Evolutionary conservation across 2,888 invertebrate species (phyloP).

Genomic region (Odontothrips loti): DNA sequence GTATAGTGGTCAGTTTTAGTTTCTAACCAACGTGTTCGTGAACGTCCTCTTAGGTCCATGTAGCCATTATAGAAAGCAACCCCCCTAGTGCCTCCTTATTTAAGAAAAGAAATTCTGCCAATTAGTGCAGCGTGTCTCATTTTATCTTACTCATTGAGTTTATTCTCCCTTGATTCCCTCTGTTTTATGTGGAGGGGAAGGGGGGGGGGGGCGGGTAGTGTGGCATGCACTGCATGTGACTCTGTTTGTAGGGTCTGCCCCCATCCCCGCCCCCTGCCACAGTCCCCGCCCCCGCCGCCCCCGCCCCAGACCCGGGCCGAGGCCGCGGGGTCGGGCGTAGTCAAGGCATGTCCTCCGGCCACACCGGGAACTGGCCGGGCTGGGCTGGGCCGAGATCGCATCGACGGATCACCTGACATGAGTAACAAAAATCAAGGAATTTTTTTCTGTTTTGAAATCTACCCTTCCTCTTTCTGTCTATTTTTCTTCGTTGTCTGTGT

Average conservation of each 20-base stretch:
- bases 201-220: too few relatives aligned
- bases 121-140: too few relatives aligned
- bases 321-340: neutral
- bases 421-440: neutral
- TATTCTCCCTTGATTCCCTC: too few relatives aligned
- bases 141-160: too few relatives aligned
- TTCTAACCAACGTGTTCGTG: too few relatives aligned
- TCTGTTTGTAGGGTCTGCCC: slow-evolving; percentile 22
- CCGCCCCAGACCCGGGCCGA: slow-evolving; percentile 32
- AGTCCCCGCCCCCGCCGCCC: slow-evolving; percentile 20
- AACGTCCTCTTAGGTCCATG: too few relatives aligned
- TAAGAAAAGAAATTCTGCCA: too few relatives aligned
- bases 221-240: slow-evolving; percentile 4
- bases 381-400: neutral
- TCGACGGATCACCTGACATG: neutral
- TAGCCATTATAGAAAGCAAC: too few relatives aligned
- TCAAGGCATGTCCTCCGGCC: neutral
- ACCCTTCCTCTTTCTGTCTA: neutral
- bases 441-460: neutral
- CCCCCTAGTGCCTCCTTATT: too few relatives aligned
- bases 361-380: neutral
- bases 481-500: neutral
- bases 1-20: too few relatives aligned
- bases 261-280: slow-evolving; percentile 32
- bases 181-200: too few relatives aligned